A percentile compares a stretch with the other conserved stretches of the same genome.
These are phyloP conservation scores for Brachirus orientalis DNA, from an alignment of 2,113 vertebrate species.

Conservation along the genomic window DNA sequence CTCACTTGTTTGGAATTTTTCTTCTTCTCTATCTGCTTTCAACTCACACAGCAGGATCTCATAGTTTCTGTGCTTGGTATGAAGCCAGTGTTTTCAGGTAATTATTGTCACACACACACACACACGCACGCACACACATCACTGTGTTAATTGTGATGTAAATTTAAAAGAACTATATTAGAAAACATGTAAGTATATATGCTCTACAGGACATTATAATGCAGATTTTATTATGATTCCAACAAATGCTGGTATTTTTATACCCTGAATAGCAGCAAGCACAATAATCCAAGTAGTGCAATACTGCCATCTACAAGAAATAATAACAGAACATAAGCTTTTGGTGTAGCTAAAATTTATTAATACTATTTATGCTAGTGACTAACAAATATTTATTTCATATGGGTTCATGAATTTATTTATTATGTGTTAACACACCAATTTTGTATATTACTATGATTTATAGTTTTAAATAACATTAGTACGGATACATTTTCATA, in stretches of 20 bases:
- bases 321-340: not conserved
- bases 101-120: too few species aligned
- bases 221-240: not conserved
- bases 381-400: conserved; percentile 19
- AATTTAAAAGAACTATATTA: too few species aligned
- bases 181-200: too few species aligned
- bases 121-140: too few species aligned
- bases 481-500: conserved; percentile 4
- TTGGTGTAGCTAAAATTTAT: conserved; percentile 40
- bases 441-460: not conserved
- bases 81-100: conserved; percentile 6
- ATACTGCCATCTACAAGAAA: conserved; percentile 51
- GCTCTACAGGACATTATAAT: too few species aligned
- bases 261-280: not conserved
- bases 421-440: conserved; percentile 5
- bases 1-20: conserved; percentile 41
- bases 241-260: not conserved
- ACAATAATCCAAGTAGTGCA: not conserved
- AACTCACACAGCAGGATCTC: conserved; percentile 5
- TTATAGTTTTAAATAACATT: conserved; percentile 20
- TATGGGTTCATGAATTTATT: conserved; percentile 6
- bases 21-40: conserved; percentile 1
- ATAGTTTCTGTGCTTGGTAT: not conserved
- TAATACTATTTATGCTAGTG: conserved; percentile 5
- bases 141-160: too few species aligned